These are phyloP conservation scores for Acrossocheilus wenchowensis DNA, from an alignment of 2,797 vertebrate genomes.

Conservation along the genomic window DNA sequence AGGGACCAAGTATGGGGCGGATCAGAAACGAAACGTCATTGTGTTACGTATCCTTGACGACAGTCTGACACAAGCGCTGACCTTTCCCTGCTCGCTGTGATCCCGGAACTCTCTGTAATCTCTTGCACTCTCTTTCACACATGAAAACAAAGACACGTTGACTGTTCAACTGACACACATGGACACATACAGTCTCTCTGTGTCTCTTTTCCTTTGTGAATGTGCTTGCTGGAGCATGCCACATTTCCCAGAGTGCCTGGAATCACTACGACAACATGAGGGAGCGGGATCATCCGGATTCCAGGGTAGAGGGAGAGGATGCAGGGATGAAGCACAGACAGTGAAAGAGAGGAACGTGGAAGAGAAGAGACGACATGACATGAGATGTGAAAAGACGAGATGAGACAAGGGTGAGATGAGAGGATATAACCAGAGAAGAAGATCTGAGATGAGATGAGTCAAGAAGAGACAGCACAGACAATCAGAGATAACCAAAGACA, in stretches of 20 bases:
- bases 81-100: constrained; percentile 43
- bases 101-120: constrained; percentile 56
- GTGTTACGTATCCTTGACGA: constrained; percentile 38
- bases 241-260: constrained; percentile 53
- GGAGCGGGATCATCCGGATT: constrained; percentile 48
- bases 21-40: constrained; percentile 33
- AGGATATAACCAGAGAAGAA: not conserved
- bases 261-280: constrained; percentile 58
- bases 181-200: constrained; percentile 43
- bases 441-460: not conserved
- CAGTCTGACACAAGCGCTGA: constrained; percentile 43
- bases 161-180: constrained; percentile 37
- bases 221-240: constrained; percentile 51
- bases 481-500: not conserved
- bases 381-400: not conserved
- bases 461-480: not conserved
- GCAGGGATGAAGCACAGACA: constrained; percentile 27
- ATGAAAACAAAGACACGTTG: constrained; percentile 36
- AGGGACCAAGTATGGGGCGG: not conserved
- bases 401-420: not conserved
- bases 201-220: constrained; percentile 45
- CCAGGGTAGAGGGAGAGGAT: constrained; percentile 28
- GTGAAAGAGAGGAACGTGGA: constrained; percentile 20
- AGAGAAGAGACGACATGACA: constrained; percentile 15
- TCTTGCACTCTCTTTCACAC: constrained; percentile 36